Conservation (phyloP, 1,140 invertebrate genomes). For the Pachypeltis micranthus region DNA sequence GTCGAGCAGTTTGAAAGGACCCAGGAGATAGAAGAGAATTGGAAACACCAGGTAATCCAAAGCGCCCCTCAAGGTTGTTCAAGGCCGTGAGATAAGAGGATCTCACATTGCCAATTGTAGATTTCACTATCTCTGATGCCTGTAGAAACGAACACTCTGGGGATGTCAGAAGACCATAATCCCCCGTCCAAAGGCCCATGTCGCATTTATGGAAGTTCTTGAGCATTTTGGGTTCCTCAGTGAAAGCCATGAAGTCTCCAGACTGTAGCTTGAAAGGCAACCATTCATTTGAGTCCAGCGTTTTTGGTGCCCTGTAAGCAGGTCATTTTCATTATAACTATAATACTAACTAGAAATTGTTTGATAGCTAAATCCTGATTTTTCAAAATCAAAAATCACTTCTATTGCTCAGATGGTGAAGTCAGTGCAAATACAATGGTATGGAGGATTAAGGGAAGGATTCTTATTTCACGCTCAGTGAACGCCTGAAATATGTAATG, state of each 20-base stretch:
- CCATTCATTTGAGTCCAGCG: constrained; percentile 18
- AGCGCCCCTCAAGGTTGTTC: neutral
- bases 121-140: neutral
- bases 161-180: constrained; percentile 7
- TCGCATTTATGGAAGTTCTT: constrained; percentile 46
- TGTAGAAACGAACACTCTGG: constrained; percentile 6
- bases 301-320: constrained; percentile 23
- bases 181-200: constrained; percentile 47
- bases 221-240: constrained; percentile 35
- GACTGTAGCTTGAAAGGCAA: constrained; percentile 37
- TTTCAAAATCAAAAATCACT: neutral
- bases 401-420: no score
- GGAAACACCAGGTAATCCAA: neutral
- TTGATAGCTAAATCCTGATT: neutral
- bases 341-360: neutral
- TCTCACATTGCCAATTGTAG: neutral
- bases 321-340: no score
- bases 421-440: no score
- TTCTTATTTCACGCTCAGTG: no score
- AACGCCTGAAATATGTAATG: no score
- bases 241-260: constrained; percentile 41
- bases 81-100: neutral
- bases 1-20: no score
- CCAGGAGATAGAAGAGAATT: no score
- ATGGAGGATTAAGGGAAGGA: no score